phyloP scores from a whole-genome alignment of 2,797 vertebrate species.

The Lacerta agilis region DNA sequence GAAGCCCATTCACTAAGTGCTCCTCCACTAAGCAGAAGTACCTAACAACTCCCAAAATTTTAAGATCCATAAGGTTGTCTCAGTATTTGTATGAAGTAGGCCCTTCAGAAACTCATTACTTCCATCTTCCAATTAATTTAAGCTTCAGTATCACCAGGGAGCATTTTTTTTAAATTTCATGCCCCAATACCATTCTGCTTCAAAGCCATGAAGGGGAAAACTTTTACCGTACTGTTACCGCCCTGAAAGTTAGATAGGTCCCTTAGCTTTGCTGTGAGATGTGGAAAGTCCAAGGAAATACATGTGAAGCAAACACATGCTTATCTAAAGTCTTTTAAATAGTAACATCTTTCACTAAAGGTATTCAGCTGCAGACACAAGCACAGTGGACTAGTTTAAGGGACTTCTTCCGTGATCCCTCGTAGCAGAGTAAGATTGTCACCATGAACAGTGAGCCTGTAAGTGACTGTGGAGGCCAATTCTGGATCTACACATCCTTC shows the following conservation, averaged over 20 bases:
- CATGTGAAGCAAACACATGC: background rate
- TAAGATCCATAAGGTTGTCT: background rate
- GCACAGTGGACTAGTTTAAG: background rate
- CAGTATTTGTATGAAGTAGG: background rate
- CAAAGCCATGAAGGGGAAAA: background rate
- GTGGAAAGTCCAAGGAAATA: background rate
- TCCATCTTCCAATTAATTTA: background rate
- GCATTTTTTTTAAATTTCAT: background rate
- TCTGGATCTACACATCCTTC: no score
- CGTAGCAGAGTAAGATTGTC: no score
- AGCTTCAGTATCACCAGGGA: no score
- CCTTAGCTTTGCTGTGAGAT: background rate
- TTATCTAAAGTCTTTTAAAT: background rate
- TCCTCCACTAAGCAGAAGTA: background rate
- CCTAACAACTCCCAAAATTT: background rate
- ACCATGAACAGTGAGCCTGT: no score
- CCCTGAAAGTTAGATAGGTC: background rate
- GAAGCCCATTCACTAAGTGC: background rate
- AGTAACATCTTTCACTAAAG: background rate
- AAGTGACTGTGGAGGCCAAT: no score
- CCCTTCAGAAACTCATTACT: background rate
- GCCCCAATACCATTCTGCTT: background rate
- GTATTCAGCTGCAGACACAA: background rate
- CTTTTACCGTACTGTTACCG: no score
- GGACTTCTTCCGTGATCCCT: no score